Evolutionary conservation across 1,140 invertebrate species (phyloP).

Genomic region (Bradysia coprophila): DNA sequence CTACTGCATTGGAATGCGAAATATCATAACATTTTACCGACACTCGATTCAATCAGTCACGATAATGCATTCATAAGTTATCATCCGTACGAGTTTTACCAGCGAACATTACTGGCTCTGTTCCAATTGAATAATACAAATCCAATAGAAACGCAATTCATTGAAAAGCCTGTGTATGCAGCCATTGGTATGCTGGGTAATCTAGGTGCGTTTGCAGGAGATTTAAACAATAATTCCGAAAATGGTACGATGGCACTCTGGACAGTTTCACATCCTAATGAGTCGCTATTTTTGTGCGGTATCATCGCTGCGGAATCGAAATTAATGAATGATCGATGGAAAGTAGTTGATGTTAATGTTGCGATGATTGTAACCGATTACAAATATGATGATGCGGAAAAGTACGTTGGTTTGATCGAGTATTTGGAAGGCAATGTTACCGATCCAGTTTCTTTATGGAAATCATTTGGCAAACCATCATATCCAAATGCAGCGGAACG

Average conservation of each 20-base stretch:
- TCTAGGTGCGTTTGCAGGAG: conserved; percentile 16
- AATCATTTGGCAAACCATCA: conserved; percentile 8
- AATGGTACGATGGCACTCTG: background rate
- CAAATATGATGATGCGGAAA: too few relatives aligned
- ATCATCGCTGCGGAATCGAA: too few relatives aligned
- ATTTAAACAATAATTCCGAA: conserved; percentile 8
- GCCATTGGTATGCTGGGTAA: conserved; percentile 26
- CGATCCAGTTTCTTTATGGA: conserved; percentile 17
- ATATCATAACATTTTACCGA: conserved; percentile 9
- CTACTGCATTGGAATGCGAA: conserved; percentile 21
- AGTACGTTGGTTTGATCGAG: too few relatives aligned
- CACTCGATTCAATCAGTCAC: conserved; percentile 24
- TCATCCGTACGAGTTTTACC: conserved; percentile 26
- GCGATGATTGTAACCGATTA: too few relatives aligned
- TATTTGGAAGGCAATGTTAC: conserved; percentile 17
- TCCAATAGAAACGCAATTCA: conserved; percentile 25
- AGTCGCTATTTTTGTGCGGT: too few relatives aligned
- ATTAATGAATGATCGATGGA: too few relatives aligned
- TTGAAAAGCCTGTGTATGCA: conserved; percentile 28
- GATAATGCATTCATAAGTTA: conserved; percentile 31
- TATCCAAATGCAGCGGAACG: conserved; percentile 17
- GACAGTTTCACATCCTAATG: background rate
- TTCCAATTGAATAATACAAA: conserved; percentile 29
- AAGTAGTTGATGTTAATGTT: too few relatives aligned
- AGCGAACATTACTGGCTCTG: conserved; percentile 26